Conservation (phyloP, 2,888 invertebrate genomes). For the Drosophila tripunctata region DNA sequence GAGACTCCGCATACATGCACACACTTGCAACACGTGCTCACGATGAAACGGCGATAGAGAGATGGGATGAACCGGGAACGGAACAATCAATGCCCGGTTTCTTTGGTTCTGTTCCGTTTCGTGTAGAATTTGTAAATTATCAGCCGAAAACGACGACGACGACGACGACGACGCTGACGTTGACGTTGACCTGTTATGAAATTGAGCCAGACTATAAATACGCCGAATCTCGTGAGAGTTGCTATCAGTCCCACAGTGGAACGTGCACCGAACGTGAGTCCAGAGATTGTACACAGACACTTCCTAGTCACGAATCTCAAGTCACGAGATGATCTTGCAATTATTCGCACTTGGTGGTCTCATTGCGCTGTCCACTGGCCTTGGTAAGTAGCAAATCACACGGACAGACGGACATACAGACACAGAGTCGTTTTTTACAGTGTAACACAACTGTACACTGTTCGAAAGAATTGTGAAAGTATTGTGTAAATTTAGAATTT, state of each 20-base stretch:
- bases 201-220: slow-evolving; percentile 61
- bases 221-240: slow-evolving; percentile 58
- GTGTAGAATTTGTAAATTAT: too few relatives aligned
- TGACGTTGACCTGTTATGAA: slow-evolving; percentile 51
- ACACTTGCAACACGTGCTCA: slow-evolving; percentile 16
- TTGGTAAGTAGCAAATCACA: slow-evolving; percentile 45
- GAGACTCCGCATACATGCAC: slow-evolving; percentile 3
- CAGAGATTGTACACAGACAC: background rate
- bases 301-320: background rate
- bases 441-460: slow-evolving; percentile 30
- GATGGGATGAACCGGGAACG: too few relatives aligned
- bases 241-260: slow-evolving; percentile 60
- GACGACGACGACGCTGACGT: background rate
- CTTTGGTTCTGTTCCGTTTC: too few relatives aligned
- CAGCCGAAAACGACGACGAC: too few relatives aligned
- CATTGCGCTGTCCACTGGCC: slow-evolving; percentile 32
- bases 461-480: too few relatives aligned
- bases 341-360: slow-evolving; percentile 33
- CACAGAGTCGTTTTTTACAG: background rate
- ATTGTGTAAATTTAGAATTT: too few relatives aligned
- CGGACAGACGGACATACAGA: background rate
- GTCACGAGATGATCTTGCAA: slow-evolving; percentile 46
- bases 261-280: slow-evolving; percentile 49
- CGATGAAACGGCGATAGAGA: too few relatives aligned
- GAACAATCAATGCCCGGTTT: too few relatives aligned